phyloP scores from a whole-genome alignment of 2,113 vertebrate genomes.

The Atrichornis clamosus region DNA sequence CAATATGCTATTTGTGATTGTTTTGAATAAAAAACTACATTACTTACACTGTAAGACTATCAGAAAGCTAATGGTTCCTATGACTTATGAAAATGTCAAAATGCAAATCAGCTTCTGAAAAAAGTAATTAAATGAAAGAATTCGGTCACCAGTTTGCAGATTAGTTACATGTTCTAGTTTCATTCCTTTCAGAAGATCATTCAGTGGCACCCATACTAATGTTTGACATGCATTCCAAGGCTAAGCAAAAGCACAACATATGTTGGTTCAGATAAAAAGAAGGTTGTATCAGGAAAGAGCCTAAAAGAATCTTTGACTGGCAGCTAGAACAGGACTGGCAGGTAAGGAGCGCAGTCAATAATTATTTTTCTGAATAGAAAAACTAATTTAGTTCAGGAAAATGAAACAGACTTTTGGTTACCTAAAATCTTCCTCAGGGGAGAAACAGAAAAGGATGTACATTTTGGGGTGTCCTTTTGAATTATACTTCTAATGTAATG shows the following conservation, averaged over 20 bases:
- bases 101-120: background rate
- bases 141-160: rapidly evolving
- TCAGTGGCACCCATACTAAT: background rate
- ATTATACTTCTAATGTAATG: background rate
- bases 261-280: background rate
- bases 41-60: background rate
- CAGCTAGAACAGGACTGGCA: background rate
- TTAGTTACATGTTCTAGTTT: background rate
- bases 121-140: background rate
- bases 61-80: background rate
- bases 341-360: background rate
- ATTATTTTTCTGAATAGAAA: background rate
- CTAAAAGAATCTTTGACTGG: background rate
- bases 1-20: background rate
- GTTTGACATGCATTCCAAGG: background rate
- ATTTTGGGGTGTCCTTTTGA: background rate
- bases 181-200: background rate
- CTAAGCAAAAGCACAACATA: background rate
- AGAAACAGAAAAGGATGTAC: background rate
- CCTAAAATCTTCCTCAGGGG: background rate
- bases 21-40: background rate
- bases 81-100: background rate
- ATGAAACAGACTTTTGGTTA: background rate
- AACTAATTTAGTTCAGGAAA: background rate
- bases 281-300: background rate